These are phyloP conservation scores for Drosophila pachea DNA, from an alignment of 1,140 invertebrate species.

Conservation along the genomic window DNA sequence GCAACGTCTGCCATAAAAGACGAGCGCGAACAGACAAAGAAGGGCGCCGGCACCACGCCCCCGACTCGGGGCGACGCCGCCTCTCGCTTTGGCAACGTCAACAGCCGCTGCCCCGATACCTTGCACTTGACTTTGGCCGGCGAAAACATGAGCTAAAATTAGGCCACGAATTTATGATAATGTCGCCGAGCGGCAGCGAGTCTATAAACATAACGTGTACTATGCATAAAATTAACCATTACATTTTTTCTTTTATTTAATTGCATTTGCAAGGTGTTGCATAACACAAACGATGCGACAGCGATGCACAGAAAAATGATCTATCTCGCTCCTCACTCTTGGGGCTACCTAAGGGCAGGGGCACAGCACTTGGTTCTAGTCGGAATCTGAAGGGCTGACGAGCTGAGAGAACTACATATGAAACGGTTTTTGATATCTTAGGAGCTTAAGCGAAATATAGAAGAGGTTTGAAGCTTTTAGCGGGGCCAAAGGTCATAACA, in stretches of 20 bases:
- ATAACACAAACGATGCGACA: slow-evolving; percentile 12
- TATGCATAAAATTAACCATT: neutral
- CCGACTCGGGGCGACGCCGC: neutral
- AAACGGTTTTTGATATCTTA: too few species aligned
- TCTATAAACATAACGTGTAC: slow-evolving; percentile 8
- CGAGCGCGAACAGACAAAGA: slow-evolving; percentile 16
- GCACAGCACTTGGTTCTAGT: too few species aligned
- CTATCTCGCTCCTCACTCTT: too few species aligned
- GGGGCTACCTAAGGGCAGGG: too few species aligned
- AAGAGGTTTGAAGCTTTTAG: too few species aligned
- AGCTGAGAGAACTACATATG: too few species aligned
- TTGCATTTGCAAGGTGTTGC: slow-evolving; percentile 10
- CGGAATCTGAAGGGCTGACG: too few species aligned
- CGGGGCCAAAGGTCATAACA: too few species aligned
- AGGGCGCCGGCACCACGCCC: neutral
- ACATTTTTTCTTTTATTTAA: neutral
- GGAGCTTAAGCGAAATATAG: too few species aligned
- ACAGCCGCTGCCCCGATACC: slow-evolving; percentile 39
- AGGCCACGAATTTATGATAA: slow-evolving; percentile 55
- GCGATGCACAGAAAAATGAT: too few species aligned
- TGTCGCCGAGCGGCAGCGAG: slow-evolving; percentile 28
- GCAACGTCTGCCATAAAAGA: slow-evolving; percentile 14
- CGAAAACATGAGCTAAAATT: slow-evolving; percentile 52
- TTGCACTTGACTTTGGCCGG: slow-evolving; percentile 61
- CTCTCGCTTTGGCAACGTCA: slow-evolving; percentile 54